A percentile compares a stretch with the other conserved stretches of the same genome.
Conservation (phyloP, 2,113 vertebrate genomes). For the Arizona elegans region DNA sequence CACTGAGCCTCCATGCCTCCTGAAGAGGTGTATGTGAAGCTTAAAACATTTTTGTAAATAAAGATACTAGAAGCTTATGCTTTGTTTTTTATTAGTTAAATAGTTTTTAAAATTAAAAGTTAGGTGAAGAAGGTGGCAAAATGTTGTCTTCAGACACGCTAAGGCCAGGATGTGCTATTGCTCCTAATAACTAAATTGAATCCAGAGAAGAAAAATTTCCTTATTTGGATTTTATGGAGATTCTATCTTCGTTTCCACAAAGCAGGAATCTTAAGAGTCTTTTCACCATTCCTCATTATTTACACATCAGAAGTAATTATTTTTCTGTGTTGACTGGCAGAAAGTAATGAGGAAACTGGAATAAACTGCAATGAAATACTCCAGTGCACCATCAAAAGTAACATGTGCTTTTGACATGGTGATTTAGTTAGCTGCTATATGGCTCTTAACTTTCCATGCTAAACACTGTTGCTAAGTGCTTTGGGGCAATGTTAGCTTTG, state of each 20-base stretch:
- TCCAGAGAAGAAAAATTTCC: background rate
- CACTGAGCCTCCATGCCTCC: too few relatives aligned
- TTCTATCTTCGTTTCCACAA: background rate
- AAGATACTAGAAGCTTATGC: background rate
- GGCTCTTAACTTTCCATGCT: background rate
- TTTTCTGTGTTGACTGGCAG: background rate
- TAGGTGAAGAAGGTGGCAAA: background rate
- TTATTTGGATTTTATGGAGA: background rate
- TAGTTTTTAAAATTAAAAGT: background rate
- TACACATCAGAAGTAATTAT: background rate
- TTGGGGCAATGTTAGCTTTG: background rate
- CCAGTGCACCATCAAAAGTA: background rate
- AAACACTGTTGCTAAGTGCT: constrained; percentile 18
- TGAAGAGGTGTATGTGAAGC: background rate
- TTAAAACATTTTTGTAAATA: background rate
- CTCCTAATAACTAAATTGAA: background rate
- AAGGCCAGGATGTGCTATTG: background rate
- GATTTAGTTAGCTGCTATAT: background rate
- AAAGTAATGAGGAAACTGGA: constrained; percentile 12
- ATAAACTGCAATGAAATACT: constrained; percentile 8
- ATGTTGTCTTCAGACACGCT: background rate
- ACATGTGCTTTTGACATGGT: constrained; percentile 17
- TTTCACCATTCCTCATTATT: background rate
- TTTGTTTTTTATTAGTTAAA: background rate
- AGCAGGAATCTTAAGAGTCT: background rate